A percentile compares a stretch with the other conserved stretches of the same genome.
These are phyloP conservation scores for Elegia similella DNA, from an alignment of 2,888 invertebrate genomes.

Conservation along the genomic window DNA sequence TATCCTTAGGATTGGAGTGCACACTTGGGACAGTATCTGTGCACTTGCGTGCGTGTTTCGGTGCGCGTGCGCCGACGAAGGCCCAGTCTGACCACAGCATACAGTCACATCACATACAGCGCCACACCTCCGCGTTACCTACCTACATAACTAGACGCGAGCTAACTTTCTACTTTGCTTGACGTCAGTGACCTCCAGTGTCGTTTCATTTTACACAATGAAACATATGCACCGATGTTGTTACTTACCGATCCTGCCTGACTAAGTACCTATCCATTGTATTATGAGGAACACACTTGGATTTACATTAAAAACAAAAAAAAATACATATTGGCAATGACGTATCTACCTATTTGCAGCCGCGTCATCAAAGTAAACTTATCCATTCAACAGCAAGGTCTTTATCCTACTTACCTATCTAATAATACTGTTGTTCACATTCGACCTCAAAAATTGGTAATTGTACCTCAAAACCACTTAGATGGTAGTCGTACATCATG, in stretches of 20 bases:
- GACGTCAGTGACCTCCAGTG: constrained; percentile 53
- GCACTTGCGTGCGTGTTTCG: constrained; percentile 32
- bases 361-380: neutral
- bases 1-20: neutral
- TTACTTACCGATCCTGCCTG: neutral
- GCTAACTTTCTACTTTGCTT: constrained; percentile 50
- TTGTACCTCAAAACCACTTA: neutral
- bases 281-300: neutral
- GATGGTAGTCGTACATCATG: too few species aligned
- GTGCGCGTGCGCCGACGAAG: constrained; percentile 36
- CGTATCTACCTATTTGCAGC: neutral
- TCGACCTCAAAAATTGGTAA: neutral
- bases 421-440: neutral
- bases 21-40: neutral
- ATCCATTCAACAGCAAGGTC: neutral
- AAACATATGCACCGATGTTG: neutral
- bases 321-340: neutral
- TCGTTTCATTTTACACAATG: constrained; percentile 7
- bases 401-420: neutral
- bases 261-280: neutral
- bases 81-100: neutral
- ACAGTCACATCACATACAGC: constrained; percentile 17
- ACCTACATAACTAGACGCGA: constrained; percentile 33
- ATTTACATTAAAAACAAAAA: neutral
- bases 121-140: constrained; percentile 55